Percentiles rank a stretch among this genome's conserved stretches.
Evolutionary conservation across 1,140 invertebrate species (phyloP).

Genomic region (Myzus persicae): DNA sequence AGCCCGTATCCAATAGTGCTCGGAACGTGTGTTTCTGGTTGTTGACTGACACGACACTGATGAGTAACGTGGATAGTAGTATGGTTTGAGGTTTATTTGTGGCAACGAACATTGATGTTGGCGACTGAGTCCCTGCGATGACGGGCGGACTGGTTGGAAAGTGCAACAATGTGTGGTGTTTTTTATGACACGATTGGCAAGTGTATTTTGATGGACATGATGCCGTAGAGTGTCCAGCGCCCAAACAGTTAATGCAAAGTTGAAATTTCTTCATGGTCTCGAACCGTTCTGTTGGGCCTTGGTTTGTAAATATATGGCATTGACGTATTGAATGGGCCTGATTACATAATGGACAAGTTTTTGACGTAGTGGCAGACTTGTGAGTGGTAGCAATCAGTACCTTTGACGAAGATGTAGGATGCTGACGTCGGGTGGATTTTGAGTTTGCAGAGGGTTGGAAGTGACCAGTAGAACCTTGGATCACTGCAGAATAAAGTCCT

Average conservation of each 20-base stretch:
- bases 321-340: too few relatives aligned
- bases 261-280: neutral
- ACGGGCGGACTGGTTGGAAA: too few relatives aligned
- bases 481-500: too few relatives aligned
- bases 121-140: too few relatives aligned
- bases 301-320: neutral
- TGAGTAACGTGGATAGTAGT: neutral
- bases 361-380: too few relatives aligned
- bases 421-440: too few relatives aligned
- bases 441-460: neutral
- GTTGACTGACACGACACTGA: neutral
- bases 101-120: neutral
- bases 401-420: too few relatives aligned
- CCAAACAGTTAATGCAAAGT: neutral
- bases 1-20: neutral
- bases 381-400: too few relatives aligned
- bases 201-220: neutral
- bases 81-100: neutral
- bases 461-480: too few relatives aligned
- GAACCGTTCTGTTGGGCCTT: neutral
- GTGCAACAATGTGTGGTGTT: neutral
- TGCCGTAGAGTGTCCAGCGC: neutral
- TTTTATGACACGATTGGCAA: neutral
- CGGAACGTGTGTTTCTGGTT: neutral
- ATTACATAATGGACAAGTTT: too few relatives aligned